Base-by-base conservation (phyloP, 2,888 invertebrate genomes). In the Candidula unifasciata region DNA sequence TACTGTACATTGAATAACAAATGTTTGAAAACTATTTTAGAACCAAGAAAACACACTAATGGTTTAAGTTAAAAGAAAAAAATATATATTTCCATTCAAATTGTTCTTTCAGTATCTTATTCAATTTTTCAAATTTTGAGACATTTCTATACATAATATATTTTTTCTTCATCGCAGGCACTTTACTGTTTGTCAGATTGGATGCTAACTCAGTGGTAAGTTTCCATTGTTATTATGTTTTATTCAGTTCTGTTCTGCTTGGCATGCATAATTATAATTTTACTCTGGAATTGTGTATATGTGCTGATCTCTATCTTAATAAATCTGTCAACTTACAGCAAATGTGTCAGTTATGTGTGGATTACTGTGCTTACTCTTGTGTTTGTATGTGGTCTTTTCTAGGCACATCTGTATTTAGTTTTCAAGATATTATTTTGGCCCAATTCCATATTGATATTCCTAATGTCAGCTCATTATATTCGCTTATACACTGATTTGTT, bases 161-260 rank as follows among this genome's bases (percentile, higher is more conserved):
- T 78, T 78, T 0, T 78, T 44, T 27, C 24, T n/a, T 37, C 18
- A 33, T 64, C 66, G 1, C 85, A 89, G 89, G 85, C 82, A n/a
- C 66, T 84, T 6, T 54, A 81, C 16, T 85, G 96, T 71, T 95
- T 95, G 74, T 94, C 95, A 64, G 97, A 97, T 93, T 95, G 96
- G 90, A 97, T 96, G 96, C 95, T 97, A 0, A 96, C 96, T 2
- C 93, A 95, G 90, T 97, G 97, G 97, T 96, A 93, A 94, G 93
- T 90, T 68, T 77, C 44, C 8, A 33, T 44, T 60, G 3, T 24
- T 60, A n/a, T 60, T 24, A 6, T 24, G n/a, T 1, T 60, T 60
- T 24, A 21, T 5, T 21, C 21, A 60, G 21, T 60, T 24, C 60
- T 60, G 1, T n/a, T 24, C 24, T 24, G 3, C 5, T 24, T 24